phyloP scores from a whole-genome alignment of 2,797 vertebrate genomes.

The Rhynchonycteris naso region DNA sequence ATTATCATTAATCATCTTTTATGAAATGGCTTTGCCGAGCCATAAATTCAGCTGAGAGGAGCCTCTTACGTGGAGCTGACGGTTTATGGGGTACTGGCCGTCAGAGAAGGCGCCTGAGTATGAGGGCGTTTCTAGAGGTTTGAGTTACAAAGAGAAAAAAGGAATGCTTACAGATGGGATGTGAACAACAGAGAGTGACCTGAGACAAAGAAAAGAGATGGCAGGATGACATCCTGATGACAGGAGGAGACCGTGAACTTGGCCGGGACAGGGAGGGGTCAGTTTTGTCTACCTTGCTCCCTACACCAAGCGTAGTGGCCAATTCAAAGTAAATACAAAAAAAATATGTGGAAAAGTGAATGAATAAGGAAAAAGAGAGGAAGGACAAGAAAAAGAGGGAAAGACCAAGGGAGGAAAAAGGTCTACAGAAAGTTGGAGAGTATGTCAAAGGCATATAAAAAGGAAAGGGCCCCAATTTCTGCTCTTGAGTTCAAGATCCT shows the following conservation, averaged over 20 bases:
- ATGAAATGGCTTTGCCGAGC: constrained; percentile 64
- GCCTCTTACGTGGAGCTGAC: constrained; percentile 4
- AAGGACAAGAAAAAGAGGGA: not conserved
- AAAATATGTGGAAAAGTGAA: not conserved
- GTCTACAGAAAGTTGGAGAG: not conserved
- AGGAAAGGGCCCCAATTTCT: not conserved
- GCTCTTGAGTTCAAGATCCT: not conserved
- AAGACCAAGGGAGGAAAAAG: fast-evolving
- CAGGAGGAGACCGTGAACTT: not conserved
- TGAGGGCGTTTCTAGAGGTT: not conserved
- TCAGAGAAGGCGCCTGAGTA: not conserved
- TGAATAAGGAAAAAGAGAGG: not conserved
- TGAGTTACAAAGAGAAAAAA: not conserved
- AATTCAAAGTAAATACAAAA: not conserved
- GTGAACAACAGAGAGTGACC: not conserved
- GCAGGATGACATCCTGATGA: fast-evolving
- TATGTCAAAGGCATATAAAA: not conserved
- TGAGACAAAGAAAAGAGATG: not conserved
- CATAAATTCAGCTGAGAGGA: constrained; percentile 67
- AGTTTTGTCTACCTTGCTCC: not conserved
- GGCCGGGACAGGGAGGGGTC: fast-evolving
- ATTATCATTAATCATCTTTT: constrained; percentile 75
- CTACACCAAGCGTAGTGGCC: not conserved
- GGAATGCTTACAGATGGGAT: not conserved
- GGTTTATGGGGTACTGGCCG: not conserved